phyloP scores from a whole-genome alignment of 2,888 invertebrate species.

The Portevinia maculata region DNA sequence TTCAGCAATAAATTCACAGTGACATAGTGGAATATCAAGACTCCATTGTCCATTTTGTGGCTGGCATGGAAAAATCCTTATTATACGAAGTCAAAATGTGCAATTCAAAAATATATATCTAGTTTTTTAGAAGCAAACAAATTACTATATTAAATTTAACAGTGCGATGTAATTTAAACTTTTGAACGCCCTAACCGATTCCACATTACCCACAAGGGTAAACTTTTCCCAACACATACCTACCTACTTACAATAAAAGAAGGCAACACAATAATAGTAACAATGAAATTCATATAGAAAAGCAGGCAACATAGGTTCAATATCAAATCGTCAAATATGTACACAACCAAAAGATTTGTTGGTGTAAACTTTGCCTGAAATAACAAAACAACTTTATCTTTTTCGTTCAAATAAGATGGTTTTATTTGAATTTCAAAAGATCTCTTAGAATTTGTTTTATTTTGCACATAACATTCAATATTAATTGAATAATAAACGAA shows the following conservation, averaged over 20 bases:
- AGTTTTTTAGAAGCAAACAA: too few species aligned
- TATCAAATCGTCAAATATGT: constrained; percentile 17
- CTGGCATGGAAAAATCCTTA: too few species aligned
- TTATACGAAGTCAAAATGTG: too few species aligned
- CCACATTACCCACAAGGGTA: neutral
- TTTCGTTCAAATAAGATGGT: constrained; percentile 12
- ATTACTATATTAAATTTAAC: too few species aligned
- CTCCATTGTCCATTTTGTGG: too few species aligned
- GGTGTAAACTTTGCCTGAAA: constrained; percentile 27
- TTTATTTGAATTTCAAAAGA: neutral
- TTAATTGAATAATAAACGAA: constrained; percentile 53
- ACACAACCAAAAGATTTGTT: neutral
- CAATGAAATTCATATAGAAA: constrained; percentile 7
- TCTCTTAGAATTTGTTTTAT: neutral
- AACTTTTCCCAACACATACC: constrained; percentile 23
- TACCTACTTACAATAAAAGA: neutral
- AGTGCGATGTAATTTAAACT: too few species aligned
- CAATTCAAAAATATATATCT: too few species aligned
- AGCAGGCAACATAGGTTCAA: constrained; percentile 7
- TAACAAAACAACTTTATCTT: constrained; percentile 31
- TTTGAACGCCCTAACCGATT: too few species aligned
- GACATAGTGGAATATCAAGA: too few species aligned
- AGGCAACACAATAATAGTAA: constrained; percentile 3
- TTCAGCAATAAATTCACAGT: too few species aligned
- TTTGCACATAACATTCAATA: constrained; percentile 6